A percentile compares a stretch with the other conserved stretches of the same genome.
Conservation (phyloP, 2,797 vertebrate genomes). For the Muscicapa comitata region DNA sequence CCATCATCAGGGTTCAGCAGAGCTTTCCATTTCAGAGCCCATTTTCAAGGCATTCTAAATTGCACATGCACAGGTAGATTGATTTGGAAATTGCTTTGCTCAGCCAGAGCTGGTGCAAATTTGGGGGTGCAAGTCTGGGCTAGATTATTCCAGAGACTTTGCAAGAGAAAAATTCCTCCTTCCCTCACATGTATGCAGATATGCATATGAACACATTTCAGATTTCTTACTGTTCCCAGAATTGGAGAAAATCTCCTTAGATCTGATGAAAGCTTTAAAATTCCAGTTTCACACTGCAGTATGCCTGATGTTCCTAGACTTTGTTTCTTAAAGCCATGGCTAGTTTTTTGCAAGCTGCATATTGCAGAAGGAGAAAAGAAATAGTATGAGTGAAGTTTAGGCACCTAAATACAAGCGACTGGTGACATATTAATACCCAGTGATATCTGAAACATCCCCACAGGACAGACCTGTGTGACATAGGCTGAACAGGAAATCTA, state of each 20-base stretch:
- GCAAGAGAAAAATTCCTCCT: background rate
- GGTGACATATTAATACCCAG: background rate
- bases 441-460: background rate
- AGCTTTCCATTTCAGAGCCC: background rate
- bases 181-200: background rate
- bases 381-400: background rate
- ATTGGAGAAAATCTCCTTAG: background rate
- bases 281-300: background rate
- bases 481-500: background rate
- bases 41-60: slow-evolving; percentile 3
- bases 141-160: background rate
- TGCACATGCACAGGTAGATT: background rate
- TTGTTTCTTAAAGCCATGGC: background rate
- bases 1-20: slow-evolving; percentile 4
- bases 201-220: background rate
- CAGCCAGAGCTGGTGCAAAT: background rate
- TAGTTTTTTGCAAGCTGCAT: background rate
- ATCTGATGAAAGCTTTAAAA: background rate
- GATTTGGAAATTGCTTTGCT: slow-evolving; percentile 16
- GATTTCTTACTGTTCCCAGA: background rate
- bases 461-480: background rate
- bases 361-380: background rate
- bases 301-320: background rate
- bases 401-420: background rate
- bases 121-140: background rate